These are phyloP conservation scores for Onychomys torridus DNA, from an alignment of 2,797 vertebrate genomes.

Conservation along the genomic window DNA sequence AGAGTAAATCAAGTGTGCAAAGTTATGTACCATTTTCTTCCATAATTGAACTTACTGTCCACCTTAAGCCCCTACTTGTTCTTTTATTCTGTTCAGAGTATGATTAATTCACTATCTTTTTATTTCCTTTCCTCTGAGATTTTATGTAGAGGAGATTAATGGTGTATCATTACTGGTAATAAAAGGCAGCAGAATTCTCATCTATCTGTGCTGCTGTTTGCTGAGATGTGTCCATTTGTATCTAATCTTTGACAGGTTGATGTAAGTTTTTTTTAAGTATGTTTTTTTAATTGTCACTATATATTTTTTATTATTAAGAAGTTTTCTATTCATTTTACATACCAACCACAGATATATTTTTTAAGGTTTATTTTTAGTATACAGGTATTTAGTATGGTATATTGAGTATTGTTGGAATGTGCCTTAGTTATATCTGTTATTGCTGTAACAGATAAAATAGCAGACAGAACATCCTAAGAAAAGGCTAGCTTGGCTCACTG, in stretches of 20 bases:
- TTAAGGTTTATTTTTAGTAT: background rate
- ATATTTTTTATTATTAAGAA: background rate
- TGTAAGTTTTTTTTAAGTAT: background rate
- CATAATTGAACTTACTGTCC: background rate
- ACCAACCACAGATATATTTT: too few relatives aligned
- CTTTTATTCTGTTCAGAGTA: background rate
- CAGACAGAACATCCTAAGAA: background rate
- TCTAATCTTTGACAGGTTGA: constrained; percentile 18
- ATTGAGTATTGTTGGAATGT: background rate
- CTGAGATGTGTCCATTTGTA: constrained; percentile 24
- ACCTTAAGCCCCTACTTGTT: background rate
- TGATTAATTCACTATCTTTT: background rate
- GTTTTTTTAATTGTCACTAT: background rate
- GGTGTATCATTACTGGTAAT: background rate
- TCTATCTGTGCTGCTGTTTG: background rate
- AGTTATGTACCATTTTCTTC: background rate
- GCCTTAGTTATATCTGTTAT: background rate
- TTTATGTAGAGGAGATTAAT: background rate
- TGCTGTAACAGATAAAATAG: background rate
- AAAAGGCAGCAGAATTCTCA: background rate
- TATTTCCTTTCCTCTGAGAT: background rate
- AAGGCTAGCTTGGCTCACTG: background rate
- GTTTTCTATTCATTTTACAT: too few relatives aligned
- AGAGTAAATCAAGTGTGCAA: background rate
- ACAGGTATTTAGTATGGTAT: background rate